Conservation (phyloP, 1,140 invertebrate genomes). For the Acromyrmex echinatior region DNA sequence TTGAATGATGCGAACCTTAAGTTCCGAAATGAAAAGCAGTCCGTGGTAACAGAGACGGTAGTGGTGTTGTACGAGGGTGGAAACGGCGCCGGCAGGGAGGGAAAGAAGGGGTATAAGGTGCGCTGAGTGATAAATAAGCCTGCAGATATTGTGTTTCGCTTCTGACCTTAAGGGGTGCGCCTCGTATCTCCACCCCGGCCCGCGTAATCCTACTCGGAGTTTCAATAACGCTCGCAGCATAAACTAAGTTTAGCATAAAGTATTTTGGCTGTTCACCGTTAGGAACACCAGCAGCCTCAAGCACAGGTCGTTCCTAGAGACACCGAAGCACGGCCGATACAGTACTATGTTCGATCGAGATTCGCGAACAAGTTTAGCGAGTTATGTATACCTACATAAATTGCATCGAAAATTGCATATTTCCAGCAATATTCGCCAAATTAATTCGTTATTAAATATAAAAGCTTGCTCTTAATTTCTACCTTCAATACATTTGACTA, state of each 20-base stretch:
- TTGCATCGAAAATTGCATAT: neutral
- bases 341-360: neutral
- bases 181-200: constrained; percentile 67
- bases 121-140: constrained; percentile 76
- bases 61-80: neutral
- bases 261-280: constrained; percentile 69
- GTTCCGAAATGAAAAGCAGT: constrained; percentile 58
- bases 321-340: constrained; percentile 21
- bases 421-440: constrained; percentile 14
- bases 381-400: neutral
- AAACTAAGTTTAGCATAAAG: constrained; percentile 78
- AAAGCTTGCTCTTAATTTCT: neutral
- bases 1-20: constrained; percentile 61
- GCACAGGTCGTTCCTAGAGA: constrained; percentile 43
- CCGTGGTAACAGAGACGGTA: constrained; percentile 37
- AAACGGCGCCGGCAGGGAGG: neutral
- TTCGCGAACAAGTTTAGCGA: constrained; percentile 6
- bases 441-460: neutral
- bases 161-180: constrained; percentile 67
- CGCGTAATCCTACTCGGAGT: constrained; percentile 73
- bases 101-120: constrained; percentile 27
- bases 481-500: neutral
- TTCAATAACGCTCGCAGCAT: constrained; percentile 77
- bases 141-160: constrained; percentile 77
- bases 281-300: constrained; percentile 54